Evolutionary conservation across 2,888 invertebrate genomes (phyloP).

Genomic region (Venustoraphidia nigricollis): DNA sequence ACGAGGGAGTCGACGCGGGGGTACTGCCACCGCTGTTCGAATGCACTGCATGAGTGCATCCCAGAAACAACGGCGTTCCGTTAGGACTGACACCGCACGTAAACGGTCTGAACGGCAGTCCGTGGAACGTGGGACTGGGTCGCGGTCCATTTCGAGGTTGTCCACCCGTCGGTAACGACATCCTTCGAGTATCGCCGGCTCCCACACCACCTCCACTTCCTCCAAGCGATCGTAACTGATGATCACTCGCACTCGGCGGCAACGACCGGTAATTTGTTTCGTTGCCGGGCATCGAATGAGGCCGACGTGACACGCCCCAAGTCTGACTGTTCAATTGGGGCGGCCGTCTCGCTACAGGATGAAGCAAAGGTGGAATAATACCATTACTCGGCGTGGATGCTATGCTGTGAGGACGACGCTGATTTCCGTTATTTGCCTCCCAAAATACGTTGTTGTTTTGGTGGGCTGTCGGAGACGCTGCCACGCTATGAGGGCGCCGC

Average conservation of each 20-base stretch:
- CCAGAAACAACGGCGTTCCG: constrained; percentile 29
- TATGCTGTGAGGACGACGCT: constrained; percentile 43
- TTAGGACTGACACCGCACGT: constrained; percentile 28
- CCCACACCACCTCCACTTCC: constrained; percentile 10
- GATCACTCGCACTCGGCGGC: constrained; percentile 44
- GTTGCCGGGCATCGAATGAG: constrained; percentile 30
- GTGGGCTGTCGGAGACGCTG: constrained; percentile 23
- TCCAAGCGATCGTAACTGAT: constrained; percentile 38
- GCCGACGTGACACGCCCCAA: constrained; percentile 17
- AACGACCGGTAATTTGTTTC: constrained; percentile 35
- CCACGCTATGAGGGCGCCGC: constrained; percentile 38
- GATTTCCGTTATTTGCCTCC: not conserved
- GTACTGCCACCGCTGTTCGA: constrained; percentile 15
- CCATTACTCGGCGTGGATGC: constrained; percentile 29
- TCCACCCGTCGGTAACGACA: constrained; percentile 34
- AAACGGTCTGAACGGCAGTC: constrained; percentile 32
- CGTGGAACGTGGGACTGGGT: constrained; percentile 47
- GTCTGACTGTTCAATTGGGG: constrained; percentile 24
- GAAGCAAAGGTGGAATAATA: constrained; percentile 29
- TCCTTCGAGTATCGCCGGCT: constrained; percentile 22
- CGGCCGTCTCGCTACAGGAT: constrained; percentile 37
- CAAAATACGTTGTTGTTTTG: not conserved
- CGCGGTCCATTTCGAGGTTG: constrained; percentile 35
- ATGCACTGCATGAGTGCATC: constrained; percentile 30
- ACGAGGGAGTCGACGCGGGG: constrained; percentile 36